These are phyloP conservation scores for Aporophyla nigra DNA, from an alignment of 2,888 invertebrate genomes.

Conservation along the genomic window DNA sequence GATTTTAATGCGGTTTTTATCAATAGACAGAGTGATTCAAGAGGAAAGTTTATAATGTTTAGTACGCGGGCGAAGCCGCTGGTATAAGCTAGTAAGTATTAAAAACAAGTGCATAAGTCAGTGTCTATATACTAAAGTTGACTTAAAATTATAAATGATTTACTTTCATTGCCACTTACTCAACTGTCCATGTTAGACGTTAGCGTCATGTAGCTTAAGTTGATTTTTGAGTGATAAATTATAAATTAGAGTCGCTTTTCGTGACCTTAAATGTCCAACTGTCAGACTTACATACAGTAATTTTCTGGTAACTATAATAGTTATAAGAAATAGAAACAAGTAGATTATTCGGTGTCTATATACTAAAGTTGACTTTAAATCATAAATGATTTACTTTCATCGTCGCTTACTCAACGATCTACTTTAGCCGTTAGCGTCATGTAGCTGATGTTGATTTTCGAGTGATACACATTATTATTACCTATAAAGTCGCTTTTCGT, in stretches of 20 bases:
- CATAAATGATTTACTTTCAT: neutral
- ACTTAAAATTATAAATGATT: neutral
- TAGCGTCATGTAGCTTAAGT: too few relatives aligned
- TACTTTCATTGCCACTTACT: neutral
- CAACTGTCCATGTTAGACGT: too few relatives aligned
- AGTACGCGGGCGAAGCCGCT: too few relatives aligned
- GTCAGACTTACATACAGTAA: neutral
- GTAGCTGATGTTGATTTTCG: neutral
- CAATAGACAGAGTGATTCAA: too few relatives aligned
- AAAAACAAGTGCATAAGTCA: constrained; percentile 21
- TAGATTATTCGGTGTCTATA: constrained; percentile 12
- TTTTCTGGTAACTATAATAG: neutral
- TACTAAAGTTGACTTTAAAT: neutral
- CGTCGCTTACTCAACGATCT: neutral
- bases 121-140: neutral
- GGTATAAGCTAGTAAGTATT: constrained; percentile 2
- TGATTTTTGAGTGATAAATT: too few relatives aligned
- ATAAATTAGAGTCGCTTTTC: too few relatives aligned
- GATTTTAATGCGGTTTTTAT: too few relatives aligned
- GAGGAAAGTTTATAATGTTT: too few relatives aligned
- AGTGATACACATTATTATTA: too few relatives aligned
- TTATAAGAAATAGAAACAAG: constrained; percentile 36
- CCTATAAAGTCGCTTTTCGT: too few relatives aligned
- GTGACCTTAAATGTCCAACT: too few relatives aligned
- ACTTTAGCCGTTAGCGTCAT: neutral